Base-by-base conservation (phyloP, 2,888 invertebrate genomes). In the Xylophagus ater region DNA sequence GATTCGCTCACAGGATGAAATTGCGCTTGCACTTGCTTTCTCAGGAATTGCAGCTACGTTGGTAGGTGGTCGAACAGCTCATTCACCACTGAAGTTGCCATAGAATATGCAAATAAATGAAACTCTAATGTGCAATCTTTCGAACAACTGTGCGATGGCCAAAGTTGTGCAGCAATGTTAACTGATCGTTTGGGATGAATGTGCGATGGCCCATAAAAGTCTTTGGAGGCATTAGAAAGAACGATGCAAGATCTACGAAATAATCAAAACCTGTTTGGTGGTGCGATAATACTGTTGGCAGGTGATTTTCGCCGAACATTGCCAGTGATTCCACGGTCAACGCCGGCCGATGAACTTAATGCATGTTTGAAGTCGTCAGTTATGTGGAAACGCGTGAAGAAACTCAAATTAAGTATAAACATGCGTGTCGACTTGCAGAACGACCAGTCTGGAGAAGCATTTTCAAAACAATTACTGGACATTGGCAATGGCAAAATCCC, bases 281-380 rank as follows among this genome's bases (percentile, higher is more conserved):
- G 50, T 7, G 37, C 39, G 17, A 13, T 45, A 4, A 31, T 53
- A 12, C 24, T 52, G 12, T 40, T 51, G 6, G 13, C 49, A 3
- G 53, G 51, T 31, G 52, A 53, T 47, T 53, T 53, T 38, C 39
- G 50, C 6, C 51, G 54, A 46, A 54, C 48, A 13, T 35, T 52
- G 14, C 51, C 51, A 8, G 48, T 51, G 3, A 40, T 53, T 15
- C 34, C 46, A 33, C 38, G 46, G 32, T 43, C 44, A 20, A 51
- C 50, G 8, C 25, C 36, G 3, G 49, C 49, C n/a, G 49, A 50
- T 46, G 47, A 49, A 21, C 19, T 49, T 1, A 47, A 51, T 31
- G 50, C 51, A 34, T 53, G 37, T 34, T 18, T 44, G 4, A 41
- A 44, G 20, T 37, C 32, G 10, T 41, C 41, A 12, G 6, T 3